Evolutionary conservation across 2,797 vertebrate species (phyloP), one percentile per base, ranked within the genome.

Genomic region (Hippocampus kuda): DNA sequence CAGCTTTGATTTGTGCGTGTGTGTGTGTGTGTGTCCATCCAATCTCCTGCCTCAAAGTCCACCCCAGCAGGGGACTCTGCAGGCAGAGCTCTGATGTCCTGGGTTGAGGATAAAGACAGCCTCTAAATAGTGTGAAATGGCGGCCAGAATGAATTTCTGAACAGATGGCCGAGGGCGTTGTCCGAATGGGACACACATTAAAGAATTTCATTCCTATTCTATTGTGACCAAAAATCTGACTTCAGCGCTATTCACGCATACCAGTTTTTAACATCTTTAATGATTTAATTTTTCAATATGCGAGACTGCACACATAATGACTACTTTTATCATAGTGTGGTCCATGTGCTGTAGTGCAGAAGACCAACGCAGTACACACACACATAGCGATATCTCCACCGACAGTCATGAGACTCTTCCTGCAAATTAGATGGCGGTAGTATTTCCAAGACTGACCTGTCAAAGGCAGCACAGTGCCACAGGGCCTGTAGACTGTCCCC

Each of bases 121-220:
- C 68, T 75, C 63, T 77, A 83, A 87, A 82, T 76, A 75, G 83
- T 22, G 69, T 81, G 81, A 84, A 84, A 87, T 85, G 68, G 75
- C 79, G 77, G 76, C 24, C 75, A 80, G 16, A 30, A 79, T 83
- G 82, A 85, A 77, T 81, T 82, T 83, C 22, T 41, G 80, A 67
- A 65, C 84, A 86, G 83, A 85, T 85, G 82, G 82, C 62, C 0
- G 24, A 68, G 74, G 75, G 78, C n/a, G 73, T 67, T 66, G 74
- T 75, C 57, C 57, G 67, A 73, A 72, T 57, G 69, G 70, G 56
- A 53, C 66, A 44, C 71, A 72, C 78, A 60, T 54, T 60, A 54
- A 70, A 72, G 66, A 72, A 51, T 4, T 54, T 56, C 20, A 66
- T 70, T 57, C 26, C 70, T 63, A 56, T 41, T 16, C n/a, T 22